A percentile compares a stretch with the other conserved stretches of the same genome.
These are phyloP conservation scores for Nothocercus julius DNA, from an alignment of 2,113 vertebrate species.

Conservation along the genomic window DNA sequence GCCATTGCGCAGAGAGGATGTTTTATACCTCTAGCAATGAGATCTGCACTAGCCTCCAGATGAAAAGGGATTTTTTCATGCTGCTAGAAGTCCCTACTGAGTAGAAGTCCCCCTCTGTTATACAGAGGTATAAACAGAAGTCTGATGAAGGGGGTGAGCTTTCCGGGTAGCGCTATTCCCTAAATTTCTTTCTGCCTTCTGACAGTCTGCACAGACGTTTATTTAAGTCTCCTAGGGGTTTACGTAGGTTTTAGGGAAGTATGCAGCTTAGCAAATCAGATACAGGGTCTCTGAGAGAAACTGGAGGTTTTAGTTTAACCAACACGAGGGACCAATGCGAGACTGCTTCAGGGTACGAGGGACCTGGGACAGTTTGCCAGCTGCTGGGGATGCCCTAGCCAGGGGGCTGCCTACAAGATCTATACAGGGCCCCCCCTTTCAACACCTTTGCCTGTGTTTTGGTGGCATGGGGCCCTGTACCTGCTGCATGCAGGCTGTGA, in stretches of 20 bases:
- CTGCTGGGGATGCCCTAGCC: not conserved
- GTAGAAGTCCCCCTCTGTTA: not conserved
- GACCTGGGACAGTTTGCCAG: not conserved
- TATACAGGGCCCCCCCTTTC: not conserved
- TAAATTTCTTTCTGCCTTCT: not conserved
- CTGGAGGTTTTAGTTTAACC: not conserved
- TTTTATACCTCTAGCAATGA: not conserved
- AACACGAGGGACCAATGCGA: not conserved
- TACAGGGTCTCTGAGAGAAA: not conserved
- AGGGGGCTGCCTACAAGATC: not conserved
- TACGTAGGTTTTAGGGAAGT: not conserved
- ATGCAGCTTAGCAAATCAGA: not conserved
- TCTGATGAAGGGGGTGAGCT: not conserved
- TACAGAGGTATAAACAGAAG: not conserved
- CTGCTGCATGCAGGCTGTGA: too few species aligned
- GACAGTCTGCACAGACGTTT: not conserved
- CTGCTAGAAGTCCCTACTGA: accelerated
- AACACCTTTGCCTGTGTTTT: not conserved
- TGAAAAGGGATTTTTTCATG: not conserved
- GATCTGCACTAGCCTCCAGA: not conserved
- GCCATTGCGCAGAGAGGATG: not conserved
- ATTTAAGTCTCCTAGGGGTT: not conserved
- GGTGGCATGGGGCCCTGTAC: too few species aligned
- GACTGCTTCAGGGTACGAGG: not conserved
- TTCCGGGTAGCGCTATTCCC: not conserved